A percentile compares a stretch with the other conserved stretches of the same genome.
phyloP scores from a whole-genome alignment of 2,113 vertebrate genomes.

The Scomber scombrus region DNA sequence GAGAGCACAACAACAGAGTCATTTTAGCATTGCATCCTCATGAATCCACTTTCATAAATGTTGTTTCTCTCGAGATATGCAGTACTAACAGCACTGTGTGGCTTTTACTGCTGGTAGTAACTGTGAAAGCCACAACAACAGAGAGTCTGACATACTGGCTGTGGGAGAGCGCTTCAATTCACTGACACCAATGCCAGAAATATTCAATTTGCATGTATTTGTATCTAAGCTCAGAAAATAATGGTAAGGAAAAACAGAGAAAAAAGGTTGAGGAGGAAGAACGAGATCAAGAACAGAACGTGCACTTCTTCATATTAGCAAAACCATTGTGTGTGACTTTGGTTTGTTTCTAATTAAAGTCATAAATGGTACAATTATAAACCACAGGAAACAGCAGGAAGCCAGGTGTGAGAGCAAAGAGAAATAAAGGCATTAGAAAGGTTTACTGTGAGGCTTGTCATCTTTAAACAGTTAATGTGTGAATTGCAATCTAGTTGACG shows the following conservation, averaged over 20 bases:
- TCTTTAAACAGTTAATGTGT: not conserved
- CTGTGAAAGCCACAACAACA: slow-evolving; percentile 50
- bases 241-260: slow-evolving; percentile 37
- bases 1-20: slow-evolving; percentile 11
- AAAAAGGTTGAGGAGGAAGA: slow-evolving; percentile 14
- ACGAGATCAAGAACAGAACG: not conserved
- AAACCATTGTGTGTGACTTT: not conserved
- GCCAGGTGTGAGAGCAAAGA: no score
- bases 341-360: slow-evolving; percentile 51
- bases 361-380: not conserved
- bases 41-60: slow-evolving; percentile 46
- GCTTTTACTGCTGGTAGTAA: slow-evolving; percentile 53
- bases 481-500: not conserved
- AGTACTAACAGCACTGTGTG: slow-evolving; percentile 41
- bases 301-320: slow-evolving; percentile 13
- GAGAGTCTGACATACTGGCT: slow-evolving; percentile 12
- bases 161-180: slow-evolving; percentile 11
- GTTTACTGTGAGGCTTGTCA: not conserved
- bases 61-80: slow-evolving; percentile 16
- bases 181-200: slow-evolving; percentile 21
- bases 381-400: not conserved
- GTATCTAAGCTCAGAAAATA: slow-evolving; percentile 36
- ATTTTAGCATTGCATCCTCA: slow-evolving; percentile 2
- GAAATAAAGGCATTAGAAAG: not conserved
- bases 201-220: slow-evolving; percentile 58